A percentile compares a stretch with the other conserved stretches of the same genome.
phyloP scores from a whole-genome alignment of 2,113 vertebrate genomes.

The Syrrhaptes paradoxus region DNA sequence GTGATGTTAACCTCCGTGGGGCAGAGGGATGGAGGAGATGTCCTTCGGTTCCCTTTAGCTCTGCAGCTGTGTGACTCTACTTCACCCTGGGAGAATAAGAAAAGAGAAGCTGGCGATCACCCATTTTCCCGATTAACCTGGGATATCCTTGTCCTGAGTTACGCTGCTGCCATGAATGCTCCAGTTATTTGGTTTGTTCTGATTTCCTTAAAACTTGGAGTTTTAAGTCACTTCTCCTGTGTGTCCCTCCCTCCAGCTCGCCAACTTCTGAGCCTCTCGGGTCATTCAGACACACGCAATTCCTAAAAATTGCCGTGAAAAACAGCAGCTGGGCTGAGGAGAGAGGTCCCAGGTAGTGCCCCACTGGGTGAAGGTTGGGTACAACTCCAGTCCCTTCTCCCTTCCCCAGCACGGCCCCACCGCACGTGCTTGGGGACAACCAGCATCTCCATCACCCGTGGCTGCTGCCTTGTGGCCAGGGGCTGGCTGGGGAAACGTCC shows the following conservation, averaged over 20 bases:
- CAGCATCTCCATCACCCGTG: background rate
- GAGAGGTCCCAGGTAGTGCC: background rate
- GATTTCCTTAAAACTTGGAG: background rate
- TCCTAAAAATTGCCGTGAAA: background rate
- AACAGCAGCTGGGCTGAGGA: background rate
- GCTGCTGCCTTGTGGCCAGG: background rate
- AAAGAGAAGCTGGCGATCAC: background rate
- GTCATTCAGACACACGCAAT: background rate
- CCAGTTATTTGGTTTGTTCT: background rate
- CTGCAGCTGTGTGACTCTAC: background rate
- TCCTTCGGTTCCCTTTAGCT: background rate
- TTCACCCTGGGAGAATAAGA: background rate
- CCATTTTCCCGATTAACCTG: background rate
- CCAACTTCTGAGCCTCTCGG: background rate
- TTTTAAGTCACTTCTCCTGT: background rate
- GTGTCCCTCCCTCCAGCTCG: background rate
- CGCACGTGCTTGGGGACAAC: background rate
- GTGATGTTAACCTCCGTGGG: background rate
- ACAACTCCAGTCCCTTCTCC: background rate
- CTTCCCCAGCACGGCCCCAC: background rate
- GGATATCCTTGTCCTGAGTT: background rate
- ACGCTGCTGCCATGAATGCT: no score
- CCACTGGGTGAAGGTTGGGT: background rate
- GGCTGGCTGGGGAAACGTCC: background rate
- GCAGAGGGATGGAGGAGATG: background rate